phyloP scores from a whole-genome alignment of 53 echinoderm and acorn worm genomes.

The Henricia sp. region DNA sequence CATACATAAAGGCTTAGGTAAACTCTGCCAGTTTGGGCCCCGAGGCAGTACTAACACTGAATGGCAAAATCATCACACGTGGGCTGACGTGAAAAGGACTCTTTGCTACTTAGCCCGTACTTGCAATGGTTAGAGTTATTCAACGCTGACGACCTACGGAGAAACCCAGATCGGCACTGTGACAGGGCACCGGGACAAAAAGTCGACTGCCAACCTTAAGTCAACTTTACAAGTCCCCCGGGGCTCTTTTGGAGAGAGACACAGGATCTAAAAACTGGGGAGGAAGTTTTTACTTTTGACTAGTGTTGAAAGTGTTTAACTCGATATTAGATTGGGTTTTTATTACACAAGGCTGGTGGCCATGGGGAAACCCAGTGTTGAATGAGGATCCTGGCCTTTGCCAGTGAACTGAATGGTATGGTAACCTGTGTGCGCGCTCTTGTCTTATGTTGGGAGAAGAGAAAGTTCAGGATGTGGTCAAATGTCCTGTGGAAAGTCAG shows the following conservation, averaged over 20 bases:
- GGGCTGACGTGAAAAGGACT: slow-evolving; percentile 7
- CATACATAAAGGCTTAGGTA: slow-evolving; percentile 58
- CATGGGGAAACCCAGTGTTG: not conserved
- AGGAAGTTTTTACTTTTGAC: slow-evolving; percentile 35
- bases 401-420: slow-evolving; percentile 6
- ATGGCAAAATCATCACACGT: slow-evolving; percentile 23
- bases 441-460: slow-evolving; percentile 2
- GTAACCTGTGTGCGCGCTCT: slow-evolving; percentile 29
- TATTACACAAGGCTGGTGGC: slow-evolving; percentile 4
- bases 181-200: no score
- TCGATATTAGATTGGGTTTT: slow-evolving; percentile 49
- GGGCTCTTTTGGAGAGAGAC: slow-evolving; percentile 24
- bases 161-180: no score
- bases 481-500: not conserved
- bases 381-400: no score
- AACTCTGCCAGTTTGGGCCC: slow-evolving; percentile 50
- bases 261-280: not conserved
- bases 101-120: slow-evolving; percentile 56
- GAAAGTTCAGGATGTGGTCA: slow-evolving; percentile 11
- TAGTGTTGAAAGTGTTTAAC: slow-evolving; percentile 54
- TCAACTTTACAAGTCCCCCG: slow-evolving; percentile 55
- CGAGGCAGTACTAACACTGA: slow-evolving; percentile 29
- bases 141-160: slow-evolving; percentile 25
- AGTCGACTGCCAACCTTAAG: slow-evolving; percentile 54
- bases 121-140: slow-evolving; percentile 11